Evolutionary conservation across 2,888 invertebrate genomes (phyloP), one percentile per base, ranked within the genome.

Genomic region (Hyposoter didymator): DNA sequence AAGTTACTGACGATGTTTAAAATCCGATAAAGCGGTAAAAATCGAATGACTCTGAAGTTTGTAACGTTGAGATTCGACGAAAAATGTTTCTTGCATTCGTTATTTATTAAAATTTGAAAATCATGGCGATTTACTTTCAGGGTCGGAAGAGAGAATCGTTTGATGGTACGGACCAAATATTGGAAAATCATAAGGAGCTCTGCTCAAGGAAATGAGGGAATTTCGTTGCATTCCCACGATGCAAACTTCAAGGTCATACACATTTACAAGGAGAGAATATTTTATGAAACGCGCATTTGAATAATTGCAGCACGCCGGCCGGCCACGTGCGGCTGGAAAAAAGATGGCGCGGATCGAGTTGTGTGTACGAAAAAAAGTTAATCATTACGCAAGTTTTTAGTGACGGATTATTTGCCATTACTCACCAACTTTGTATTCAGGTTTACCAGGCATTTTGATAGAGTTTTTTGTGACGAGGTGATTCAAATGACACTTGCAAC

Each of bases 381-480:
- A 32, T 14, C 35, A 47, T 14, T 55, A 1, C 1, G 14, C n/a
- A 69, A 6, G 22, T 12, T 49, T 73, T 35, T 2, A 28, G 69
- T 79, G 19, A 74, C 75, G n/a, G 28, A 59, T 66, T 8, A 47
- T 72, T 45, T 35, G 45, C 72, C 32, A 67, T 76, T 64, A 94
- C 95, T 94, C 91, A 95, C 95, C 95, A 89, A 95, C 94, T 95
- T 95, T 95, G 88, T 93, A 94, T 43, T 93, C 88, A 73, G 94
- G 94, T 89, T 95, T 95, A 88, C 80, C 87, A 80, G 88, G 82
- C 88, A 88, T 89, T 84, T 88, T 89, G 72, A 74, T 85, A 0
- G 39, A 52, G 28, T 39, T 35, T 28, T 12, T 45, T 28, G 14
- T 2, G 28, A 59, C 28, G 14, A 59, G n/a, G 1, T 52, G 14